phyloP scores from a whole-genome alignment of 2,797 vertebrate species.

The Cetoscarus ocellatus region DNA sequence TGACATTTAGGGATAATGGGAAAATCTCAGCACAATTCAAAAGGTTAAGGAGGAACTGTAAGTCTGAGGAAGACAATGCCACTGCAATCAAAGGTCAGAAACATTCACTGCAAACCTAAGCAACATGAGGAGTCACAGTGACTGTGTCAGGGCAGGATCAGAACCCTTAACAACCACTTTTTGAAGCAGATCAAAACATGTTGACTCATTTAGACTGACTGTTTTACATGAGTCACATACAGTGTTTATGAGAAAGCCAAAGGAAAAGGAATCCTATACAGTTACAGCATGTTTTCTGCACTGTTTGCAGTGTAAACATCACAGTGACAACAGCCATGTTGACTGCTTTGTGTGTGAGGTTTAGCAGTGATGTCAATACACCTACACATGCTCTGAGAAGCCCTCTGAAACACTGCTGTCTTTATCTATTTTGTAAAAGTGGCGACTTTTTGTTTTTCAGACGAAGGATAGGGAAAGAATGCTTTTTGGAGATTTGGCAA shows the following conservation, averaged over 20 bases:
- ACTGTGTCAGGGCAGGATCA: slow-evolving; percentile 1
- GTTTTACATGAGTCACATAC: slow-evolving; percentile 8
- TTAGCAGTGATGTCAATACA: slow-evolving; percentile 6
- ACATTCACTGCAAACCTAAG: not conserved
- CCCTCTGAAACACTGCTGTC: not conserved
- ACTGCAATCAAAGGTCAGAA: not conserved
- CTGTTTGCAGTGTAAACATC: slow-evolving; percentile 29
- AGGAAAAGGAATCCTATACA: slow-evolving; percentile 23
- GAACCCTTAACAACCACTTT: not conserved
- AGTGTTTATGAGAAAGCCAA: slow-evolving; percentile 11
- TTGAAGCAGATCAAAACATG: not conserved
- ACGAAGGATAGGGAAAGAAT: not conserved
- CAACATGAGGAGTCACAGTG: slow-evolving; percentile 1
- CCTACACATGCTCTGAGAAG: slow-evolving; percentile 5
- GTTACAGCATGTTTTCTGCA: not conserved
- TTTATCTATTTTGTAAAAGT: not conserved
- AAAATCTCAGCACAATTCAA: not conserved
- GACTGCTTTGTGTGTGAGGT: not conserved
- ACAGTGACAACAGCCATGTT: slow-evolving; percentile 6
- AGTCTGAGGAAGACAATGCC: not conserved
- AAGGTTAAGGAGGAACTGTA: not conserved
- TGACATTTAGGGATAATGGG: not conserved
- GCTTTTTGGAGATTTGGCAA: not conserved
- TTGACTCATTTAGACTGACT: slow-evolving; percentile 3
- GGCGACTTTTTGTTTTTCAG: not conserved